Percentiles rank a stretch among this genome's conserved stretches.
Conservation (phyloP, 2,888 invertebrate genomes). For the Sphaerophoria taeniata region DNA sequence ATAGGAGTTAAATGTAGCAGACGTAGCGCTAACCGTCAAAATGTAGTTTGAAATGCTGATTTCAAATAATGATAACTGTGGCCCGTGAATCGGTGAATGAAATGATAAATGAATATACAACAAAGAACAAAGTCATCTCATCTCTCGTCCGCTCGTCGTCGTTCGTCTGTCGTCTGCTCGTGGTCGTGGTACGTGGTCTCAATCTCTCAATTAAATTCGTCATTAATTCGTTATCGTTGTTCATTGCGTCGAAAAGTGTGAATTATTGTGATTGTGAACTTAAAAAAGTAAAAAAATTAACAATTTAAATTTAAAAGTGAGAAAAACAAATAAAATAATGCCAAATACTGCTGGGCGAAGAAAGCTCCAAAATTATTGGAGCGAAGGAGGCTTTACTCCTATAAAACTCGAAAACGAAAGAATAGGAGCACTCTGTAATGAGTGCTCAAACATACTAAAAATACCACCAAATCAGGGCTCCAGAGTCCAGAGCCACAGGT, state of each 20-base stretch:
- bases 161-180: too few species aligned
- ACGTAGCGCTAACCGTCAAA: background rate
- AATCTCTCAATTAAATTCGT: background rate
- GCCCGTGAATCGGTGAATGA: too few species aligned
- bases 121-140: too few species aligned
- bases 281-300: background rate
- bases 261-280: too few species aligned
- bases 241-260: too few species aligned
- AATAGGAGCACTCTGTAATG: conserved; percentile 17
- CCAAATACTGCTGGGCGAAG: background rate
- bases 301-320: too few species aligned
- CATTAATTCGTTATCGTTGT: too few species aligned
- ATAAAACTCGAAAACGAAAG: conserved; percentile 9
- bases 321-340: too few species aligned
- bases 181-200: too few species aligned
- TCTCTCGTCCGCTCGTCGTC: too few species aligned
- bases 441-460: conserved; percentile 20
- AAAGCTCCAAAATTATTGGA: conserved; percentile 20
- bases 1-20: conserved; percentile 11
- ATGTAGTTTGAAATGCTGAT: background rate
- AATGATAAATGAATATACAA: too few species aligned
- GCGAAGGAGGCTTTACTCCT: conserved; percentile 3
- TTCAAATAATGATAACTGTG: background rate
- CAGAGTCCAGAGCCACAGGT: conserved; percentile 28
- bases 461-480: conserved; percentile 13